Conservation (phyloP, 2,113 vertebrate genomes). For the Syrrhaptes paradoxus region DNA sequence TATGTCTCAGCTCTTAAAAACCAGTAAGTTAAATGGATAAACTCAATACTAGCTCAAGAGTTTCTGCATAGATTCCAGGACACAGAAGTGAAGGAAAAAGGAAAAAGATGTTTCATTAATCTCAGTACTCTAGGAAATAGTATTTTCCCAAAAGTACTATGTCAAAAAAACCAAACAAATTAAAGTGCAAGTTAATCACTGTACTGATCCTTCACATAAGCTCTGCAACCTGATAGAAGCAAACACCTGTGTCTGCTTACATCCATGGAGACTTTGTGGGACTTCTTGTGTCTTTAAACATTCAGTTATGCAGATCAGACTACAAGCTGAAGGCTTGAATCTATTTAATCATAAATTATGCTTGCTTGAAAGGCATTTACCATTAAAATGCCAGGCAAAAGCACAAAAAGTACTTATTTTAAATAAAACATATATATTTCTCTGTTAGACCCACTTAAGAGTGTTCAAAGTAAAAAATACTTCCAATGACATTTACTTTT, state of each 20-base stretch:
- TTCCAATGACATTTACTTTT: not conserved
- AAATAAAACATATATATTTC: not conserved
- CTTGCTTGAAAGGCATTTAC: not conserved
- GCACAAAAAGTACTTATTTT: not conserved
- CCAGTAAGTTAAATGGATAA: not conserved
- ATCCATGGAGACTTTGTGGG: not conserved
- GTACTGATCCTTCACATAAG: not conserved
- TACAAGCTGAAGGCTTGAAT: not conserved
- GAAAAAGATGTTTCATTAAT: not conserved
- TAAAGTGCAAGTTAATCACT: not conserved
- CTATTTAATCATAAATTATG: not conserved
- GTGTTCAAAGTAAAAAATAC: not conserved
- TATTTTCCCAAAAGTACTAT: not conserved
- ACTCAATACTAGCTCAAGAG: not conserved
- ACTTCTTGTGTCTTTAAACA: not conserved
- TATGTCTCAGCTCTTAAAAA: not conserved
- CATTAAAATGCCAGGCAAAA: not conserved
- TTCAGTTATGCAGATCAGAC: conserved; percentile 1
- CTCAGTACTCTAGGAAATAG: not conserved
- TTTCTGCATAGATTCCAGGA: not conserved
- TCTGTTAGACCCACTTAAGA: not conserved
- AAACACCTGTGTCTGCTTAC: not conserved
- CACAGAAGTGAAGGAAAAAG: not conserved
- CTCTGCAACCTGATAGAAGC: not conserved
- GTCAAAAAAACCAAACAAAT: not conserved